Conservation (phyloP, 2,888 invertebrate species). For the Platerodrilus igneus region DNA sequence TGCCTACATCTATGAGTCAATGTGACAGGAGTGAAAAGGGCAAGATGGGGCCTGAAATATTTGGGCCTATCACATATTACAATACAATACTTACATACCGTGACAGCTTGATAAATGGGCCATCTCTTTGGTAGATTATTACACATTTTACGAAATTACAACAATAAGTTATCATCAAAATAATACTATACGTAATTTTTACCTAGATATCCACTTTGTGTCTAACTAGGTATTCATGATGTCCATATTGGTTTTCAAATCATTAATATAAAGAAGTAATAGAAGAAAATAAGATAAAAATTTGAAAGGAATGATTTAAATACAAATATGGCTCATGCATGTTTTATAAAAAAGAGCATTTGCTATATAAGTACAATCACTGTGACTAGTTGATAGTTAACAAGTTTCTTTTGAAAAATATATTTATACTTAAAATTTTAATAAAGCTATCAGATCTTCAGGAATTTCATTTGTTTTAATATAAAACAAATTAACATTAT, state of each 20-base stretch:
- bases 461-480: too few relatives aligned
- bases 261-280: too few relatives aligned
- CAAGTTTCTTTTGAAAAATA: conserved; percentile 22
- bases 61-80: conserved; percentile 51
- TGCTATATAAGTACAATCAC: conserved; percentile 38
- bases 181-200: conserved; percentile 32
- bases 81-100: conserved; percentile 47
- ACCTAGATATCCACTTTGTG: conserved; percentile 29
- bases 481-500: too few relatives aligned
- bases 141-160: conserved; percentile 46
- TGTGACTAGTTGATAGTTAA: conserved; percentile 44
- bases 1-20: conserved; percentile 49
- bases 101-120: conserved; percentile 44
- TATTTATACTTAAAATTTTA: too few relatives aligned
- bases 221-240: too few relatives aligned
- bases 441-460: too few relatives aligned
- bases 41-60: conserved; percentile 46
- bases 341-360: background rate
- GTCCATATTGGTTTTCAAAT: too few relatives aligned
- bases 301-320: too few relatives aligned
- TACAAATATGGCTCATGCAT: conserved; percentile 3
- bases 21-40: conserved; percentile 48
- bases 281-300: too few relatives aligned
- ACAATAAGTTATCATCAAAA: conserved; percentile 39
- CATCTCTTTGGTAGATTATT: conserved; percentile 50